These are phyloP conservation scores for Rhagium mordax DNA, from an alignment of 2,888 invertebrate species.

Conservation along the genomic window DNA sequence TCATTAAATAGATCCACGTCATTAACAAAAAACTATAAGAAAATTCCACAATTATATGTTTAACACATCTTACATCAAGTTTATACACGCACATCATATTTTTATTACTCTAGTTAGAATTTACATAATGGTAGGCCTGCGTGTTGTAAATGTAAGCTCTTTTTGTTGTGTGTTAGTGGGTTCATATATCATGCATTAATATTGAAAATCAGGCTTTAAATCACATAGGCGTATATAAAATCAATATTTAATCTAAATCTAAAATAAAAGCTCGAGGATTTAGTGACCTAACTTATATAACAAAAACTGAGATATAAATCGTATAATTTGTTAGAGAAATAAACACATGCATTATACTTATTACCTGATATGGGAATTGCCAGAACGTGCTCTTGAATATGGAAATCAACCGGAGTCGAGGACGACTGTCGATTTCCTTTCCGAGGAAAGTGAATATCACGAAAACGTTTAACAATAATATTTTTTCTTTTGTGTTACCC, in stretches of 20 bases:
- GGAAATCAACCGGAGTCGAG: too few relatives aligned
- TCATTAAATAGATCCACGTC: too few relatives aligned
- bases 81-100: not conserved
- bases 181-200: constrained; percentile 18
- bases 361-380: too few relatives aligned
- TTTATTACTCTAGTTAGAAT: constrained; percentile 2
- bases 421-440: too few relatives aligned
- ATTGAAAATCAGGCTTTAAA: constrained; percentile 11
- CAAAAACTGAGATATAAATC: not conserved
- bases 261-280: not conserved
- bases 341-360: too few relatives aligned
- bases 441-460: too few relatives aligned
- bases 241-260: constrained; percentile 13
- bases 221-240: constrained; percentile 9
- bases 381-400: too few relatives aligned
- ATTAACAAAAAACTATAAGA: too few relatives aligned
- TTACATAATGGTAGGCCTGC: constrained; percentile 16
- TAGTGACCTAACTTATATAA: not conserved
- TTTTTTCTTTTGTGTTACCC: too few relatives aligned
- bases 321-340: too few relatives aligned
- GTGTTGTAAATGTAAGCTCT: constrained; percentile 9
- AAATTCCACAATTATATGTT: not conserved
- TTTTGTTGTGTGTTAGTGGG: constrained; percentile 9
- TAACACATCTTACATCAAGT: not conserved
- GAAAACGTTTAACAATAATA: too few relatives aligned